Conservation (phyloP, 2,888 invertebrate species). For the Drosophila acutilabella region DNA sequence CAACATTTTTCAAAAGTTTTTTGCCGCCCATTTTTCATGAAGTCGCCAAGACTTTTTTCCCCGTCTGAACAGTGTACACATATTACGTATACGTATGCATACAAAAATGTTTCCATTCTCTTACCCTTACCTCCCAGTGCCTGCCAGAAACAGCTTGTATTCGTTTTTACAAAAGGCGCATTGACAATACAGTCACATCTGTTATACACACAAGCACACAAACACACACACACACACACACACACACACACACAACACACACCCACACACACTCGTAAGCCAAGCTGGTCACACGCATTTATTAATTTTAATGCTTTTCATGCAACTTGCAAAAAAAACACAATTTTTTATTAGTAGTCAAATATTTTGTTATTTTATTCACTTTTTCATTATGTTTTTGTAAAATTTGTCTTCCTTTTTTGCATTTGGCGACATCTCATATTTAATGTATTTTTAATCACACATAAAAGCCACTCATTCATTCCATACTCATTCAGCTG, state of each 20-base stretch:
- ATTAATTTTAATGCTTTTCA: slow-evolving; percentile 76
- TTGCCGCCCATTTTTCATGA: slow-evolving; percentile 67
- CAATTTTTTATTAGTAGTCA: slow-evolving; percentile 39
- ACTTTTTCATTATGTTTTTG: slow-evolving; percentile 10
- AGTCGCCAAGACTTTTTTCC: slow-evolving; percentile 69
- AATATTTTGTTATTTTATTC: slow-evolving; percentile 27
- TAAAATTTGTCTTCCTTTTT: slow-evolving; percentile 9
- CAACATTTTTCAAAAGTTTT: slow-evolving; percentile 69
- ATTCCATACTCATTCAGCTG: slow-evolving; percentile 19
- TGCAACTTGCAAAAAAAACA: slow-evolving; percentile 50
- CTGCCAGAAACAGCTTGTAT: slow-evolving; percentile 46
- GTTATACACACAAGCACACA: slow-evolving; percentile 32
- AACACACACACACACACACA: no score
- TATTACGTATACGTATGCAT: slow-evolving; percentile 10
- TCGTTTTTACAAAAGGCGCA: slow-evolving; percentile 57
- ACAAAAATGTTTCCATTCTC: neutral
- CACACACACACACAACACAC: slow-evolving; percentile 30
- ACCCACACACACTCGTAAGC: neutral
- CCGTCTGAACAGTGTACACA: slow-evolving; percentile 18
- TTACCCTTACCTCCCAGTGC: neutral
- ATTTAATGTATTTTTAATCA: slow-evolving; percentile 78
- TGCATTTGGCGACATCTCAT: slow-evolving; percentile 48
- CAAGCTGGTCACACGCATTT: slow-evolving; percentile 61
- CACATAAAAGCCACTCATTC: slow-evolving; percentile 55
- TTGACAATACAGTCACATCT: slow-evolving; percentile 59